A percentile compares a stretch with the other conserved stretches of the same genome.
These are phyloP conservation scores for Hypena proboscidalis DNA, from an alignment of 2,888 invertebrate species.

Conservation along the genomic window DNA sequence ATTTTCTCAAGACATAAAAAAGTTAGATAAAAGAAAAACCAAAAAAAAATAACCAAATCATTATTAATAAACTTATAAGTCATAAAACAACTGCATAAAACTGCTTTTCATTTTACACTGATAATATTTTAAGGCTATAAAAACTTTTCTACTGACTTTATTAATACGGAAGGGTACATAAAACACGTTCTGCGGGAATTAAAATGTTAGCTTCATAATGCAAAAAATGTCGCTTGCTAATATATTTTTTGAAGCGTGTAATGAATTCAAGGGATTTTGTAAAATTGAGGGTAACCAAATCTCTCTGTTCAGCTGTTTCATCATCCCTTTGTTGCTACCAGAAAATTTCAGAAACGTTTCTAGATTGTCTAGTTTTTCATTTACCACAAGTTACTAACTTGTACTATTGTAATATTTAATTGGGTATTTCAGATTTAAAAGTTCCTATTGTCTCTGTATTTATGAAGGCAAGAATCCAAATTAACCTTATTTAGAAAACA, in stretches of 20 bases:
- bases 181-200: conserved; percentile 24
- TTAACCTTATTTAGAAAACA: no score
- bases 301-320: conserved; percentile 14
- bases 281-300: conserved; percentile 23
- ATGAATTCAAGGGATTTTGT: conserved; percentile 37
- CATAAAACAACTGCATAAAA: conserved; percentile 3
- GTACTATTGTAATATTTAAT: no score
- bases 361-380: no score
- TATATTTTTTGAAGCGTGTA: conserved; percentile 30
- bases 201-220: conserved; percentile 31
- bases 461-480: no score
- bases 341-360: background rate
- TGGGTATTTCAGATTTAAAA: no score
- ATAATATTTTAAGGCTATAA: conserved; percentile 16
- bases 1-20: no score
- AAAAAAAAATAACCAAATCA: no score
- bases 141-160: conserved; percentile 16
- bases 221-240: conserved; percentile 15
- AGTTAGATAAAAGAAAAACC: no score
- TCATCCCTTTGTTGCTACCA: background rate
- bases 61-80: background rate
- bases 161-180: conserved; percentile 25
- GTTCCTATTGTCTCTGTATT: no score
- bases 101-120: conserved; percentile 1
- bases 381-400: no score